Evolutionary conservation across 2,797 vertebrate genomes (phyloP), one percentile per base, ranked within the genome.

Genomic region (Etheostoma nigrum): DNA sequence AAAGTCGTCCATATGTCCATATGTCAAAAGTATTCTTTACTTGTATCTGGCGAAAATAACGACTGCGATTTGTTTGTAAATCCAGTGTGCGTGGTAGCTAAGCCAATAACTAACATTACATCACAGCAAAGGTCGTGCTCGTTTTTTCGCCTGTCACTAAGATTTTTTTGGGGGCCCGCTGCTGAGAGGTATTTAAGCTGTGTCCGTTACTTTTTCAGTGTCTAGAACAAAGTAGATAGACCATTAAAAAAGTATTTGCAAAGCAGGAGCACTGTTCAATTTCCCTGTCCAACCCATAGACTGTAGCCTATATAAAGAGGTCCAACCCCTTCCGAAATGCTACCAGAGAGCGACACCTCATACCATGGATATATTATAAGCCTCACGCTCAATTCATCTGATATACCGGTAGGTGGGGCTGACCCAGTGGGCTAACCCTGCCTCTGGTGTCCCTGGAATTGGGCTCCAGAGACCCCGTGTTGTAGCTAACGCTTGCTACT

Each of bases 381-480:
- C 36, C 36, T 40, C 36, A 40, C 36, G 57, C 82, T 93, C 92
- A 92, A 88, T 83, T 92, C 85, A 85, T 82, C 83, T 88, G 86
- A 89, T 89, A 91, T 82, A 36, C 79, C 86, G 84, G 85, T 86
- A 93, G 94, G 93, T 91, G 93, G 94, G 92, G 93, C 92, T 92
- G 92, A 93, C 93, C 94, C 92, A 73, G 74, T 75, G 87, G 89
- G 83, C 83, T 75, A 83, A 87, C 88, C 85, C 89, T 91, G 91
- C 88, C 88, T 90, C 88, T 87, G 81, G 72, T 84, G 89, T 88
- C 94, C 94, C 93, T 95, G 93, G 86, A 90, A 86, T 82, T 79
- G 91, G 89, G 92, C 93, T 92, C 92, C 77, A 86, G 93, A 94
- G 90, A 95, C 93, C 95, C 94, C 91, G 92, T 94, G 36, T 13